Evolutionary conservation across 1,140 invertebrate species (phyloP), one percentile per base, ranked within the genome.

Genomic region (Brachionus paranguensis): DNA sequence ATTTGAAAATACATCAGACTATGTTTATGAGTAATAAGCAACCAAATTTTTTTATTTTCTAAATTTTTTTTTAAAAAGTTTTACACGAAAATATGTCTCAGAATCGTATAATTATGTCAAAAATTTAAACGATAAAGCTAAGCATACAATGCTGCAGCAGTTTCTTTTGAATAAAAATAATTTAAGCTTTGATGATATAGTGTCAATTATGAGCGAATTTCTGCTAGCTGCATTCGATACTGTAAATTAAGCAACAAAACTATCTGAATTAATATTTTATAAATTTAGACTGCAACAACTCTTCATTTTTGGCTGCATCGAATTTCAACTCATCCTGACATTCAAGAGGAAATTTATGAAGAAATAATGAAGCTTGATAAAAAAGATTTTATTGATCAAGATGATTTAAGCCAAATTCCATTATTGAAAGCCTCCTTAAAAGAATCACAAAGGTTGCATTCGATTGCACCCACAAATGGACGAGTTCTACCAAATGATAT

Each of bases 321-420:
- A 14, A 27, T 81, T 14, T 24, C 20, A 24, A 64, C 53, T 14
- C 45, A 81, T 47, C 20, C 12, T 17, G 53, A 68, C 4, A 64
- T 81, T n/a, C 78, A 81, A 65, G 78, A 81, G 20, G 24, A 68
- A 81, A 43, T 81, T 17, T 68, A 64, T 17, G 29, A 81, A 43
- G 78, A 81, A 47, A 81, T 81, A 60, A 64, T 41, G 20, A 43
- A 60, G 20, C 8, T 64, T 1, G 37, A 43, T 27, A 45, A 45
- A 43, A 60, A 20, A 27, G 27, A 45, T 68, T 12, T 33, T 29
- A 81, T 81, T 12, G 64, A 81, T 27, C 17, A 60, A 81, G 78
- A 81, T 27, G 24, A 43, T 45, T 81, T 81, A 17, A n/a, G 37
- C 24, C 65, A 81, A 81, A 64, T 60, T 24, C 53, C 53, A 24